These are phyloP conservation scores for Hydrozoanthus gracilis DNA, from an alignment of 92 coral and sea anemone species.

Conservation along the genomic window DNA sequence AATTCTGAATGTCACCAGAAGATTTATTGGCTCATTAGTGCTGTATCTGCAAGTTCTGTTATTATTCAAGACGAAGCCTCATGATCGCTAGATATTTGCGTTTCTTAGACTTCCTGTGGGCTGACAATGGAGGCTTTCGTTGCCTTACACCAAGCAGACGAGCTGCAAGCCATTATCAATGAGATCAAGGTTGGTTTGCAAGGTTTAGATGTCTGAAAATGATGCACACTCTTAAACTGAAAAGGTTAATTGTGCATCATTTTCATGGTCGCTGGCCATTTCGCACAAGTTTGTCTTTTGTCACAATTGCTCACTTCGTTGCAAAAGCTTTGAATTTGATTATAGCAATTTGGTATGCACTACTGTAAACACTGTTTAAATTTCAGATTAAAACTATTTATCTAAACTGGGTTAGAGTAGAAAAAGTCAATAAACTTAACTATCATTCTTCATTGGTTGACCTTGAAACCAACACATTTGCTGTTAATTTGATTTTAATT, in stretches of 20 bases:
- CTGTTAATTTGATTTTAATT: background rate
- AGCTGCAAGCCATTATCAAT: conserved; percentile 80
- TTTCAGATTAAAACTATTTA: too few relatives aligned
- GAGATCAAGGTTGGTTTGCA: conserved; percentile 78
- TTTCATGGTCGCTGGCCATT: too few relatives aligned
- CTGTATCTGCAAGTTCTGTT: background rate
- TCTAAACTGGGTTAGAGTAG: too few relatives aligned
- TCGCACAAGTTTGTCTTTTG: too few relatives aligned
- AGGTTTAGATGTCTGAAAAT: too few relatives aligned
- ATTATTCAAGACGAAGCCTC: background rate
- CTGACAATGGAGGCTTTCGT: conserved; percentile 88
- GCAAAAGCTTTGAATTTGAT: background rate
- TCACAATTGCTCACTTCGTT: background rate
- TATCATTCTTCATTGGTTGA: background rate
- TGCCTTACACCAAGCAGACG: conserved; percentile 89
- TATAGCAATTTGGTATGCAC: background rate
- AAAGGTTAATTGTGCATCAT: background rate
- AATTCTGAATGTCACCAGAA: background rate
- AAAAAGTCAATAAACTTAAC: too few relatives aligned
- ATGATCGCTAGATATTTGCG: conserved; percentile 17
- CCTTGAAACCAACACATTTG: background rate
- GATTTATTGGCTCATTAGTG: background rate
- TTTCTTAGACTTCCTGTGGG: conserved; percentile 67
- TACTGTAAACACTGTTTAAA: too few relatives aligned
- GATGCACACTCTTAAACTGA: too few relatives aligned